Conservation (phyloP, 2,888 invertebrate species). For the Helicoverpa assulta region DNA sequence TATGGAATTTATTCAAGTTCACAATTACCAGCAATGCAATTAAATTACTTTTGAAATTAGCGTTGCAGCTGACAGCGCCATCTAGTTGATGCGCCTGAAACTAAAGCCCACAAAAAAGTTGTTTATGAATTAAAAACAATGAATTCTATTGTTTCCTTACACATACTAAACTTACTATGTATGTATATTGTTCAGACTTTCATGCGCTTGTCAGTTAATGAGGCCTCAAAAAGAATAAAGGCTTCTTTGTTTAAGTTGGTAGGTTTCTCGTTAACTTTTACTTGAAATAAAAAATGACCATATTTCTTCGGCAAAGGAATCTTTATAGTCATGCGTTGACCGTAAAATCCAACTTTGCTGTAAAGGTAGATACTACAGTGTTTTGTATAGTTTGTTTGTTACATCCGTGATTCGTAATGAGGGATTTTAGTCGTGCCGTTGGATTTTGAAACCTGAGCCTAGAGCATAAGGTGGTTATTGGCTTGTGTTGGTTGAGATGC, state of each 20-base stretch:
- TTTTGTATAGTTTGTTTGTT: conserved; percentile 89
- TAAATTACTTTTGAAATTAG: not conserved
- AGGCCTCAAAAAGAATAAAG: conserved; percentile 37
- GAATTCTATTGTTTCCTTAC: conserved; percentile 9
- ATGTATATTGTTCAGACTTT: not conserved
- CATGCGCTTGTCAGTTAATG: conserved; percentile 16
- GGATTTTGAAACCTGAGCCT: conserved; percentile 43
- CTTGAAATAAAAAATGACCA: conserved; percentile 74
- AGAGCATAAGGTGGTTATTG: conserved; percentile 61
- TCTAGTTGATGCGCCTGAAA: conserved; percentile 62
- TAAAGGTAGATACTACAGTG: conserved; percentile 81
- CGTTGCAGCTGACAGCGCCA: conserved; percentile 66
- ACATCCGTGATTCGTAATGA: conserved; percentile 89
- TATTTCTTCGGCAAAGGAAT: conserved; percentile 78
- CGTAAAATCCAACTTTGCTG: conserved; percentile 85
- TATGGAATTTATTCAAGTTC: fast-evolving
- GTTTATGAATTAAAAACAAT: conserved; percentile 2
- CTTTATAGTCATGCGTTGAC: conserved; percentile 77
- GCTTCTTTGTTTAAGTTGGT: conserved; percentile 64
- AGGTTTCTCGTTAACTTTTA: conserved; percentile 65
- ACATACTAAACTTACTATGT: conserved; percentile 3
- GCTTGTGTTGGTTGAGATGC: conserved; percentile 75
- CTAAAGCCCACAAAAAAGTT: conserved; percentile 29
- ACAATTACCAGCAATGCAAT: not conserved
- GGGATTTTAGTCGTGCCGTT: conserved; percentile 65